These are phyloP conservation scores for Margaritifera margaritifera DNA, from an alignment of 2,888 invertebrate genomes.

Conservation along the genomic window DNA sequence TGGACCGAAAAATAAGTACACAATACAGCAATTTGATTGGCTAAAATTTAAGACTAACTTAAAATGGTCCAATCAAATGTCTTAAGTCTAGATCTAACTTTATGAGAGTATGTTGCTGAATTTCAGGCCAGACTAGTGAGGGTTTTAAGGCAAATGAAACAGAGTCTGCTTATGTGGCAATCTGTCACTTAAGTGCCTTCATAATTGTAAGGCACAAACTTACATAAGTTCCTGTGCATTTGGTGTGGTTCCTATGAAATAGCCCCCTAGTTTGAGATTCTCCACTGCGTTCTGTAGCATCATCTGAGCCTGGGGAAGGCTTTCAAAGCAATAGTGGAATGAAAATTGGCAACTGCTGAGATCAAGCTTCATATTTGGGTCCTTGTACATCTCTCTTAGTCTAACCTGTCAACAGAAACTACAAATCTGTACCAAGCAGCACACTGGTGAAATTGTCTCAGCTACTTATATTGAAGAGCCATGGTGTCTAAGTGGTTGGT, in stretches of 20 bases:
- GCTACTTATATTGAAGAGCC: no score
- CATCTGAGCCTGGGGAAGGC: constrained; percentile 83
- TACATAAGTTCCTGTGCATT: constrained; percentile 93
- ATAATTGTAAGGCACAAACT: constrained; percentile 50
- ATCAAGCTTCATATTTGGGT: constrained; percentile 86
- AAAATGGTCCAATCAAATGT: no score
- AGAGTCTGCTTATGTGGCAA: neutral
- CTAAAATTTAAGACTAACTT: no score
- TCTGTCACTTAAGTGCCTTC: neutral
- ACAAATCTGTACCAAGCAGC: neutral
- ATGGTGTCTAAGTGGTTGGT: no score
- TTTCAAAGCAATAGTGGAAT: constrained; percentile 85
- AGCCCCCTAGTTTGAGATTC: constrained; percentile 90
- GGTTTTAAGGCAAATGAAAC: no score
- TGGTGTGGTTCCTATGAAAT: constrained; percentile 96
- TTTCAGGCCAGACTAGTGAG: no score
- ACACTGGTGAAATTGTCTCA: no score
- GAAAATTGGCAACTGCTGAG: constrained; percentile 98
- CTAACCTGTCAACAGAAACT: constrained; percentile 52
- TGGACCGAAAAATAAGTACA: no score
- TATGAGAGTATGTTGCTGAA: no score
- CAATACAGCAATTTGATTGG: no score
- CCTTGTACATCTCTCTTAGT: constrained; percentile 78
- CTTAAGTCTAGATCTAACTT: no score
- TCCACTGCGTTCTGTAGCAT: constrained; percentile 95